A percentile compares a stretch with the other conserved stretches of the same genome.
Evolutionary conservation across 2,797 vertebrate genomes (phyloP).

Genomic region (Cyprinella venusta): DNA sequence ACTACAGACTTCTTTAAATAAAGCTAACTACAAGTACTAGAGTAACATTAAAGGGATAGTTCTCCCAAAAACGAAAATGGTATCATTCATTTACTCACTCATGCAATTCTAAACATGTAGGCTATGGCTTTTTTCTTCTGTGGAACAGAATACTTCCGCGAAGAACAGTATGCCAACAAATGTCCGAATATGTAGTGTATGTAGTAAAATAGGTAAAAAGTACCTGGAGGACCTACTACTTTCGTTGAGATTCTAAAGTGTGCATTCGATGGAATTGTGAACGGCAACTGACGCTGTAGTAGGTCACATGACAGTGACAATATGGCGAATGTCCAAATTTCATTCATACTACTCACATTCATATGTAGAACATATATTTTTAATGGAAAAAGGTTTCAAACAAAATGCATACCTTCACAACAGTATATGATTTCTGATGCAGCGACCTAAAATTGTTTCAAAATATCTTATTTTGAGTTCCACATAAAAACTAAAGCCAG

Average conservation of each 20-base stretch:
- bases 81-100: not conserved
- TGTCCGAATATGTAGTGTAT: not conserved
- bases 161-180: not conserved
- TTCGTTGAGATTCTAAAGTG: no score
- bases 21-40: not conserved
- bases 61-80: not conserved
- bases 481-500: not conserved
- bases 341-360: not conserved
- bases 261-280: not conserved
- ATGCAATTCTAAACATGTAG: not conserved
- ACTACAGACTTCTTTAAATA: conserved; percentile 5
- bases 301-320: not conserved
- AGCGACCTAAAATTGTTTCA: not conserved
- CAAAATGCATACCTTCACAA: not conserved
- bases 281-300: not conserved
- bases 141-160: not conserved
- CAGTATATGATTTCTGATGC: not conserved
- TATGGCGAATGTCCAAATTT: not conserved
- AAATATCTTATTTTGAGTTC: not conserved
- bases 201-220: not conserved
- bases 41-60: not conserved
- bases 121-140: not conserved
- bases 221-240: not conserved
- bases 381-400: not conserved
- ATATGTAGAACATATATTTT: not conserved